phyloP scores from a whole-genome alignment of 2,888 invertebrate genomes.

The Lucinisca nassula region DNA sequence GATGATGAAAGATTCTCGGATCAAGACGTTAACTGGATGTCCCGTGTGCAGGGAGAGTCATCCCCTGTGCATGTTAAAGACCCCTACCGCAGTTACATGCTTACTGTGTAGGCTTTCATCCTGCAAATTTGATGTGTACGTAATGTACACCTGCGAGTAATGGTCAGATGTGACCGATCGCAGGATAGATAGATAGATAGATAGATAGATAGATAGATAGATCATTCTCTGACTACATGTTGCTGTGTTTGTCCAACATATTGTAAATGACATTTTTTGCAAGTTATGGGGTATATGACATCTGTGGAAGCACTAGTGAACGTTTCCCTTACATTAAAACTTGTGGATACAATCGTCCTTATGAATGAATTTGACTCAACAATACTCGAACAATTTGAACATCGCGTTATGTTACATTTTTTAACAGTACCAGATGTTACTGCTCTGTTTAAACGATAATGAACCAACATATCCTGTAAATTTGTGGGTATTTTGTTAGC shows the following conservation, averaged over 20 bases:
- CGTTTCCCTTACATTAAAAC: background rate
- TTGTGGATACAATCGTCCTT: background rate
- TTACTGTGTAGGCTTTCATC: too few relatives aligned
- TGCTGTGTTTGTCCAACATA: background rate
- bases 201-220: too few relatives aligned
- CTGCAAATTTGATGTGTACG: too few relatives aligned
- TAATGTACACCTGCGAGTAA: too few relatives aligned
- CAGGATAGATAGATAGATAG: too few relatives aligned
- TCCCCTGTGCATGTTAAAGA: too few relatives aligned
- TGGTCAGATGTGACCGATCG: too few relatives aligned
- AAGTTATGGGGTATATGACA: background rate
- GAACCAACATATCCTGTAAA: background rate
- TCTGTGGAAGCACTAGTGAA: background rate
- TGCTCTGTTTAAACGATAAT: background rate
- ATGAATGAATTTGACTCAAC: conserved; percentile 16
- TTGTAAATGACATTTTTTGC: background rate
- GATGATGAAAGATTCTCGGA: too few relatives aligned
- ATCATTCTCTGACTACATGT: background rate
- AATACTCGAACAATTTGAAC: background rate
- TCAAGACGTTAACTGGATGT: too few relatives aligned
- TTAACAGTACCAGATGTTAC: background rate
- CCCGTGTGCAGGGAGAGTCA: too few relatives aligned
- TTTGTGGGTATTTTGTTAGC: too few relatives aligned
- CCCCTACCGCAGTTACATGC: too few relatives aligned
- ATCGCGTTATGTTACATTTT: background rate